Conservation (phyloP, 2,113 vertebrate species). For the Oncorhynchus kisutch region DNA sequence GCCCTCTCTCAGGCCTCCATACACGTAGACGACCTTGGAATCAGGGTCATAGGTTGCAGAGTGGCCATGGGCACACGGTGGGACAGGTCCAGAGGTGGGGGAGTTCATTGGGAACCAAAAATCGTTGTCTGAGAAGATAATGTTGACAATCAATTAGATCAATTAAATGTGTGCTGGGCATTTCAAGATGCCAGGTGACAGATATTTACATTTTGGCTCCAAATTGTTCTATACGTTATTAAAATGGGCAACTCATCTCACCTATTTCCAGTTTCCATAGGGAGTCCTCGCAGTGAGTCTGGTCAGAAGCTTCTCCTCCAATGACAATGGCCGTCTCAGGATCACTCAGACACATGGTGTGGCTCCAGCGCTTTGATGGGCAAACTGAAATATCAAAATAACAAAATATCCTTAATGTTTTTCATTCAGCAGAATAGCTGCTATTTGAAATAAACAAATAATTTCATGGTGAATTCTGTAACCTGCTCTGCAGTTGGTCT, state of each 20-base stretch:
- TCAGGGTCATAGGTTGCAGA: constrained; percentile 84
- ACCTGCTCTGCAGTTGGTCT: constrained; percentile 59
- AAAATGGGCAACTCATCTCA: constrained; percentile 40
- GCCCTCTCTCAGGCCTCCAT: constrained; percentile 79
- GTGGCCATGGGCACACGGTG: constrained; percentile 64
- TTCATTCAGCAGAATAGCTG: neutral
- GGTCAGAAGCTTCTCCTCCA: constrained; percentile 70
- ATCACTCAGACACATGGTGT: constrained; percentile 84
- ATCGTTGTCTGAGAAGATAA: constrained; percentile 73
- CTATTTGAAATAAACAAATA: neutral
- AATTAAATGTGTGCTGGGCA: neutral
- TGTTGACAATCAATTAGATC: neutral
- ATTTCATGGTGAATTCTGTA: neutral
- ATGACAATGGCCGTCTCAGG: constrained; percentile 80
- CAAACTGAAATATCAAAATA: constrained; percentile 54
- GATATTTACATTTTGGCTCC: too few relatives aligned
- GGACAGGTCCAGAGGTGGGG: constrained; percentile 31
- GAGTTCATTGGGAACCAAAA: constrained; percentile 84
- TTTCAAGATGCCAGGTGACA: neutral
- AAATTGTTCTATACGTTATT: constrained; percentile 64
- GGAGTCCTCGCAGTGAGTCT: constrained; percentile 74
- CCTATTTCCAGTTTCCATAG: constrained; percentile 88
- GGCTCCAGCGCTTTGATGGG: constrained; percentile 81
- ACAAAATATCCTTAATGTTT: neutral
- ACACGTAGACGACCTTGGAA: constrained; percentile 80